phyloP scores from a whole-genome alignment of 2,888 invertebrate species.

The Papilio elwesi region DNA sequence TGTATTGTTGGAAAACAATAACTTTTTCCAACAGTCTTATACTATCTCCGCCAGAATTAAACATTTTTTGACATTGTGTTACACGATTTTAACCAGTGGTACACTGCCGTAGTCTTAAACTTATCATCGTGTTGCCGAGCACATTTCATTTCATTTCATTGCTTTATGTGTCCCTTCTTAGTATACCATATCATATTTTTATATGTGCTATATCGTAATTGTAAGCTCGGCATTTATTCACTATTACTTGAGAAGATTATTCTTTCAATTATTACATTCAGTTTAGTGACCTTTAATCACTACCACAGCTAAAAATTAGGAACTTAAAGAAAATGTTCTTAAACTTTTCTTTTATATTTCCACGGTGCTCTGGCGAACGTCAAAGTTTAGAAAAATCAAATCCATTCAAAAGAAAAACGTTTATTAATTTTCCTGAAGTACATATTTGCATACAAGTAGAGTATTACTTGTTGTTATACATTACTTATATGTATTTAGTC shows the following conservation, averaged over 20 bases:
- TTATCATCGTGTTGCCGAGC: too few relatives aligned
- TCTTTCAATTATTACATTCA: neutral
- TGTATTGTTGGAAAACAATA: neutral
- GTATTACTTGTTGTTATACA: neutral
- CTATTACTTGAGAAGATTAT: neutral
- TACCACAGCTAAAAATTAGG: constrained; percentile 3
- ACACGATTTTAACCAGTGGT: too few relatives aligned
- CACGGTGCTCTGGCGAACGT: neutral
- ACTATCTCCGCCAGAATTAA: too few relatives aligned
- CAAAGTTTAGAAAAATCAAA: constrained; percentile 14
- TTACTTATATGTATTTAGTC: constrained; percentile 53
- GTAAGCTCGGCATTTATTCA: too few relatives aligned
- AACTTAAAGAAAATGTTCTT: constrained; percentile 18
- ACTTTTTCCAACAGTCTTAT: too few relatives aligned
- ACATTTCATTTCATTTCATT: too few relatives aligned
- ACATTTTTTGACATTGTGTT: too few relatives aligned
- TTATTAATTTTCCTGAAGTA: neutral
- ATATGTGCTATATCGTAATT: too few relatives aligned
- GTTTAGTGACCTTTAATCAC: neutral
- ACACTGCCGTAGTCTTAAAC: too few relatives aligned
- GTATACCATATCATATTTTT: too few relatives aligned
- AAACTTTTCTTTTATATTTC: constrained; percentile 7
- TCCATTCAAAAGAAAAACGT: neutral
- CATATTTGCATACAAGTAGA: neutral
- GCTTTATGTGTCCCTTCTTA: too few relatives aligned